Percentiles rank a stretch among this genome's conserved stretches.
These are phyloP conservation scores for Sturnus vulgaris DNA, from an alignment of 2,113 vertebrate genomes.

Conservation along the genomic window DNA sequence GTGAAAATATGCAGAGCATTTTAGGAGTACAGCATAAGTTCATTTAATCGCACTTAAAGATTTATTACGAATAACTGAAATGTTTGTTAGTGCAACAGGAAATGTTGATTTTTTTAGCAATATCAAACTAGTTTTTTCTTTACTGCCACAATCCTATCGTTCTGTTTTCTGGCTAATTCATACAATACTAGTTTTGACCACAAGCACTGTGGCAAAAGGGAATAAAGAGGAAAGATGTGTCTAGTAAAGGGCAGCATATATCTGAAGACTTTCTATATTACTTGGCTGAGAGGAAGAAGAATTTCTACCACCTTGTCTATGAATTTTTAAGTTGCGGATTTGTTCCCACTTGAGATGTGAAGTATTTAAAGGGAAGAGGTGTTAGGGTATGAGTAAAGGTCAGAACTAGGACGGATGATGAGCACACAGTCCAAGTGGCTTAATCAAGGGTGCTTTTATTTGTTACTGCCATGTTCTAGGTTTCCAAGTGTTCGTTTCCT, in stretches of 20 bases:
- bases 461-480: rapidly evolving
- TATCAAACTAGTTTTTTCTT: not conserved
- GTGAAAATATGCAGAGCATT: not conserved
- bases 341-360: not conserved
- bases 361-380: rapidly evolving
- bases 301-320: not conserved
- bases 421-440: rapidly evolving
- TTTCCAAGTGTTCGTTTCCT: not conserved
- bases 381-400: rapidly evolving
- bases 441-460: not conserved
- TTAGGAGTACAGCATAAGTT: not conserved
- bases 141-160: rapidly evolving
- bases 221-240: not conserved
- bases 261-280: not conserved
- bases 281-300: not conserved
- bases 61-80: not conserved
- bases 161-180: not conserved
- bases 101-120: not conserved
- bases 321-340: not conserved
- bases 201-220: rapidly evolving
- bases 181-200: not conserved
- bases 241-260: too few species aligned
- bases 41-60: not conserved
- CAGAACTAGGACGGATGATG: rapidly evolving
- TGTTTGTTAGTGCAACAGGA: not conserved